Conservation (phyloP, 2,797 vertebrate genomes). For the Eurystomus glaucurus region DNA sequence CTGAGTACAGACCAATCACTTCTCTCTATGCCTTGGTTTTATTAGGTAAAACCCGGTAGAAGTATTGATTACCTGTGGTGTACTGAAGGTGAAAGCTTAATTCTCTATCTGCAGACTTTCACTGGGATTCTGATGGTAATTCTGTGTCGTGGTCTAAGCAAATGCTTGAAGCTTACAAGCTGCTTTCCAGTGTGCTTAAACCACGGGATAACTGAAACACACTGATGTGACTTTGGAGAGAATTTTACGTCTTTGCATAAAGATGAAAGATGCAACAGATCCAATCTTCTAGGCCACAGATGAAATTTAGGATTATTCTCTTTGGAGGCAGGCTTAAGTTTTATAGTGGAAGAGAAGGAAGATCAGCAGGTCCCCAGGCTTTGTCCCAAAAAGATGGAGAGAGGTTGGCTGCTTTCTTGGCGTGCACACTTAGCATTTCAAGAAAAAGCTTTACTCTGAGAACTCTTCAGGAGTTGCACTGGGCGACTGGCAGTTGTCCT, state of each 20-base stretch:
- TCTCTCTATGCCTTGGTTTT: no score
- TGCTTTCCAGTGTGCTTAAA: background rate
- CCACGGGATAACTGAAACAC: background rate
- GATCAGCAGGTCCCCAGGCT: background rate
- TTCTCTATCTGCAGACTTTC: background rate
- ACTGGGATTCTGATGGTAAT: background rate
- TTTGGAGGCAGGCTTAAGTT: background rate
- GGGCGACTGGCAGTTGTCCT: background rate
- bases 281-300: background rate
- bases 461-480: background rate
- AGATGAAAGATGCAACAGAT: background rate
- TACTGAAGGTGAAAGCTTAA: background rate
- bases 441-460: background rate
- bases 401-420: background rate
- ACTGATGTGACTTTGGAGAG: background rate
- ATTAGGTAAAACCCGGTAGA: background rate
- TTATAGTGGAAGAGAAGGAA: background rate
- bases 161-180: background rate
- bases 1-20: background rate
- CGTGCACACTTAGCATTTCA: fast-evolving
- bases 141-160: background rate
- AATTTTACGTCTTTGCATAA: background rate
- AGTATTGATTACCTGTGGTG: background rate
- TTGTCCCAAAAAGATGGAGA: background rate
- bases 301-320: background rate